Base-by-base conservation (phyloP, 2,113 vertebrate genomes). In the Rhagologus leucostigma region DNA sequence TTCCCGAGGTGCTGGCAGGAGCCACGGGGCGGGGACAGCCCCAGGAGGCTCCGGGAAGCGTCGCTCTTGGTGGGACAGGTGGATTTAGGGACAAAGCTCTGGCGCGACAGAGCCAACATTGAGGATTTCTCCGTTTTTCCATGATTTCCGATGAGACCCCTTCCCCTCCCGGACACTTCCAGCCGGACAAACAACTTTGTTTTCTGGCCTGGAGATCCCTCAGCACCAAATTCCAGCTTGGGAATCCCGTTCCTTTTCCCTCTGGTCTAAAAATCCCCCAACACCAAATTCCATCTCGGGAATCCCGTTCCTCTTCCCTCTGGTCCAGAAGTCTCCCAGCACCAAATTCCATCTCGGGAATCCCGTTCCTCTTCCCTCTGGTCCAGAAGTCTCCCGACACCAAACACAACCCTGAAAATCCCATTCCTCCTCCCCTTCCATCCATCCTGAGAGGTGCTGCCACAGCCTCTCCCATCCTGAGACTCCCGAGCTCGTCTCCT, bases 71-170 rank as follows among this genome's bases (percentile, higher is more conserved):
- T 4, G 70, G 39, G 2, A 63, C 18, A 81, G 69, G 86, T 21
- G 68, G 42, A 13, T 41, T 30, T 11, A 3, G 41, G 90, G 75
- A 70, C 13, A 13, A 19, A 21, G 49, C 9, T 16, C 20, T 3
- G 53, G 32, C 13, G 32, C 2, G 11, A 33, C 32, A 13, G 41
- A 69, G 55, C 6, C 7, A 46, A 63, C 2, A 0, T 2, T 1
- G 6, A 41, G 0, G 11, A 12, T 44, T 21, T 16, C 60, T 7
- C 46, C 1, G 0, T 4, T 46, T 67, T 15, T 13, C 63, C 6
- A 0, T 0, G 7, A 50, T 4, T 2, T 57, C 39, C 11, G 1
- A 8, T 29, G 77, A 3, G 21, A 75, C 4, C 16, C 37, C 64
- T 26, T 42, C 17, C 47, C 32, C 18, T 47, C 32, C 50, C 7